Base-by-base conservation (phyloP, 1,140 invertebrate genomes). In the Dreissena polymorpha region DNA sequence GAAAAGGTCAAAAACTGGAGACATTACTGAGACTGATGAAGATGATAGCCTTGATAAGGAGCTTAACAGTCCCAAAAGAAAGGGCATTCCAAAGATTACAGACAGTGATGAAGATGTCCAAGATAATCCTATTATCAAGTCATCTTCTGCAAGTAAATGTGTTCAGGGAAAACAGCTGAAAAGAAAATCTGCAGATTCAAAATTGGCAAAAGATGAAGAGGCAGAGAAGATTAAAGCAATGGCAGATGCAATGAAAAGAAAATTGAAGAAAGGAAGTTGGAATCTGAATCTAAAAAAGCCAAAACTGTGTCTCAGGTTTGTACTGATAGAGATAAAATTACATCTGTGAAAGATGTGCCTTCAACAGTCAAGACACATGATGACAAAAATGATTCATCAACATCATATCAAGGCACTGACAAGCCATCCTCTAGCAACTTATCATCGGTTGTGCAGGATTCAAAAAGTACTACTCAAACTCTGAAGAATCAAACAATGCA, bases 211-310 rank as follows among this genome's bases (percentile, higher is more conserved):
- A 10, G 51, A 55, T 55, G 12, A 27, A 7, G 69, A 80, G 14
- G 0, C 23, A 13, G 79, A 82, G 21, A 82, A 74, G 68, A 82
- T 82, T 55, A 74, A 82, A 67, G 71, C 73, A 68, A 67, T 82
- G 71, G 79, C 71, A n/a, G 57, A 49, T 50, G 69, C 68, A 13
- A 80, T 80, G 78, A 80, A 72, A 68, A 67, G 50, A 67, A 67
- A 72, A 73, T 82, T 67, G 63, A 39, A 13, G 49, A 82, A 53
- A 50, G 65, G 13, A 70, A 60, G 25, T 39, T 63, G 18, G 55
- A 67, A 25, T 21, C 7, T 7, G 18, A 18, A 75, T 16, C 60
- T n/a, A 60, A 75, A 60, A 75, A 64, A 39, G 10, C 13, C 23
- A 16, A 29, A 60, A n/a, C 57, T n/a, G 16, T n/a, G 16, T n/a